Evolutionary conservation across 1,140 invertebrate genomes (phyloP), one percentile per base, ranked within the genome.

Genomic region (Subanguina moxae): DNA sequence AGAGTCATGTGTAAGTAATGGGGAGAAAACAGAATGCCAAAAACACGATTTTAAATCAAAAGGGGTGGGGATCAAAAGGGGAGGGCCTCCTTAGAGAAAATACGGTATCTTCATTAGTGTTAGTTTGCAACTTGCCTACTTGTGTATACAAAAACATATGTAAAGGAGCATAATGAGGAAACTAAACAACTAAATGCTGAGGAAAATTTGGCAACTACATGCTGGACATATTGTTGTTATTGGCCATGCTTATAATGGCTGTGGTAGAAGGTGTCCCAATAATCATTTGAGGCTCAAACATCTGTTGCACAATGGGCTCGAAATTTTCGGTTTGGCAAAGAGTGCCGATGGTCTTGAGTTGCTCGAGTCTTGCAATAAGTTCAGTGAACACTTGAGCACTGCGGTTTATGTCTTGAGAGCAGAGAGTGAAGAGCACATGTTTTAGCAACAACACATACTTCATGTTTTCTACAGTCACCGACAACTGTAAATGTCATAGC

Each of bases 381-480:
- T 65, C 68, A 8, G 32, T 58, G 27, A 56, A 48, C n/a, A 46
- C 57, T 15, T 28, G 43, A n/a, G 57, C 68, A 19, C 65, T 64
- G 9, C 38, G 43, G 3, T 48, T 38, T 56, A 58, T 59, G 11
- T 70, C 65, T 15, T 58, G 66, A 28, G 46, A 52, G n/a, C 68
- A 71, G 23, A 71, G 59, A n/a, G 19, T 28, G 30, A 52, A 71
- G 19, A 71, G 59, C 45, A 71, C 30, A 58, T 72, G 72, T 68
- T 30, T 48, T 57, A 19, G 72, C 25, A 17, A 57, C n/a, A 62
- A 67, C 57, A 68, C 52, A 27, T 59, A 69, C 28, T 70, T 70
- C 64, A 68, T 66, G 32, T 69, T 69, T 56, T 70, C 68, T 28
- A 69, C 68, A 32, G 68, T 69, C 15, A 70, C 67, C 9, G 68